Evolutionary conservation across 2,113 vertebrate genomes (phyloP).

Genomic region (Boleophthalmus pectinirostris): DNA sequence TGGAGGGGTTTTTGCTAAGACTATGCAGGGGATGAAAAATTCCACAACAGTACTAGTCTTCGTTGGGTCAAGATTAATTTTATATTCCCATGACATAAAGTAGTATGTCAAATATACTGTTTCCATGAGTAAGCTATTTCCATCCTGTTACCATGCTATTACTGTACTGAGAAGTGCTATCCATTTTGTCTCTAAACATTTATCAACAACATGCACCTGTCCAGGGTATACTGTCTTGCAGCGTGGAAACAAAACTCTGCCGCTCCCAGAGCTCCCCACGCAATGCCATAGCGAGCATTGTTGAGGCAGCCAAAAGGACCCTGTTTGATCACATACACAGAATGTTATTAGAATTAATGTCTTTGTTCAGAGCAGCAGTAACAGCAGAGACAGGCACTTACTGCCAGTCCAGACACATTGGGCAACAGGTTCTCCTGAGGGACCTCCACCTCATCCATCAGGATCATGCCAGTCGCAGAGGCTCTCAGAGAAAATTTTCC

Average conservation of each 20-base stretch:
- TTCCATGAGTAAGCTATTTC: background rate
- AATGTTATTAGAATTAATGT: background rate
- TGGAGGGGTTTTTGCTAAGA: no score
- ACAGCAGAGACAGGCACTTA: slow-evolving; percentile 55
- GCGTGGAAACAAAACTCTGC: slow-evolving; percentile 90
- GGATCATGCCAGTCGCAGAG: slow-evolving; percentile 87
- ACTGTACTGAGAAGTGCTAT: background rate
- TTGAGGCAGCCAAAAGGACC: slow-evolving; percentile 90
- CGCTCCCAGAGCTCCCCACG: slow-evolving; percentile 89
- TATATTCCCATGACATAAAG: background rate
- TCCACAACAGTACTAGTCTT: no score
- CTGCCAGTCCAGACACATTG: slow-evolving; percentile 77
- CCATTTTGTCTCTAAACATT: background rate
- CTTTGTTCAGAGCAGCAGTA: background rate
- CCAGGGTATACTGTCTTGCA: slow-evolving; percentile 73
- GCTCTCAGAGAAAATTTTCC: slow-evolving; percentile 93
- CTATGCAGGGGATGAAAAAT: no score
- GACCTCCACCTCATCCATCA: slow-evolving; percentile 90
- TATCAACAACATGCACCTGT: slow-evolving; percentile 57
- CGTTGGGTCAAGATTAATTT: background rate
- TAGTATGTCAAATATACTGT: background rate
- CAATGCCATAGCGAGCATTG: slow-evolving; percentile 87
- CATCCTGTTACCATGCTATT: background rate
- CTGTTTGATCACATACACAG: slow-evolving; percentile 56
- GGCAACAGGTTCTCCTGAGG: slow-evolving; percentile 89